phyloP scores from a whole-genome alignment of 2,888 invertebrate genomes.

The Netelia inedita region DNA sequence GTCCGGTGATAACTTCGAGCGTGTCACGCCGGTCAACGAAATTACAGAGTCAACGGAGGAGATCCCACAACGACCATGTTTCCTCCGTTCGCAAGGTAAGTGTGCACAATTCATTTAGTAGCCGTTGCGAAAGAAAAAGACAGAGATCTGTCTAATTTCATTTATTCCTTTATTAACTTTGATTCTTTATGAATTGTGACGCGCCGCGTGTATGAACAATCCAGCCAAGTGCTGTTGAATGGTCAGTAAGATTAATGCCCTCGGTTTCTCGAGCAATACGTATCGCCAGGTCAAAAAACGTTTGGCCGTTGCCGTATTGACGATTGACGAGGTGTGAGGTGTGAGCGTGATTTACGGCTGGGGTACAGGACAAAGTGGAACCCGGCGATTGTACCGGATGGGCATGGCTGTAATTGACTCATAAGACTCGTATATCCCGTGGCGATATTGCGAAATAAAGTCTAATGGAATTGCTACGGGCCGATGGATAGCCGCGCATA shows the following conservation, averaged over 20 bases:
- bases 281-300: constrained; percentile 33
- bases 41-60: constrained; percentile 38
- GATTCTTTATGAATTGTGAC: background rate
- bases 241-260: background rate
- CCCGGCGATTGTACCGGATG: constrained; percentile 79
- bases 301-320: background rate
- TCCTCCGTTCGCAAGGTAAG: constrained; percentile 21
- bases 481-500: constrained; percentile 68
- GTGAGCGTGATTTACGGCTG: constrained; percentile 24
- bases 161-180: background rate
- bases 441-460: constrained; percentile 65
- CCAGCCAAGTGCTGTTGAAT: background rate
- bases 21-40: constrained; percentile 27
- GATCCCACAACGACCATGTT: background rate
- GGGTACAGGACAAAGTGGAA: background rate
- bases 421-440: constrained; percentile 41
- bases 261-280: constrained; percentile 17
- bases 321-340: constrained; percentile 22
- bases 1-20: background rate
- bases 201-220: background rate
- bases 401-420: constrained; percentile 74
- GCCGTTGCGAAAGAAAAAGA: constrained; percentile 34
- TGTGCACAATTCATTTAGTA: constrained; percentile 22
- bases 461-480: constrained; percentile 71
- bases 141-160: background rate